A percentile compares a stretch with the other conserved stretches of the same genome.
phyloP scores from a whole-genome alignment of 1,140 invertebrate species.

The Drosophila micromelanica region DNA sequence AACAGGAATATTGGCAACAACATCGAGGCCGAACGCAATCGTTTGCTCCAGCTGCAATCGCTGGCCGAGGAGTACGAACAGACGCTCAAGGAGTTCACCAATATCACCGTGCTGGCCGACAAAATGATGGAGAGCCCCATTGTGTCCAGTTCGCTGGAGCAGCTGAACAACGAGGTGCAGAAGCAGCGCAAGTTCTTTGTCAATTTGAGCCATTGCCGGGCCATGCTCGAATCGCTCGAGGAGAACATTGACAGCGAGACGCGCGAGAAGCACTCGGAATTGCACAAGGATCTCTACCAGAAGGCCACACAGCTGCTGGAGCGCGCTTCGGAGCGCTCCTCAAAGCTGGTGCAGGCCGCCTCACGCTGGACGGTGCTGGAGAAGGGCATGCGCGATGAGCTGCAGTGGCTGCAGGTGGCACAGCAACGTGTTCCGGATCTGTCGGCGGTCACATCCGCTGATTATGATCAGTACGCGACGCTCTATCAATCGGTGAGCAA shows the following conservation, averaged over 20 bases:
- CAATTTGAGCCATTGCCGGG: constrained; percentile 92
- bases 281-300: constrained; percentile 91
- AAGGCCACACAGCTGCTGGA: constrained; percentile 90
- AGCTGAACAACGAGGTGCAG: constrained; percentile 93
- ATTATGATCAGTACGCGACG: constrained; percentile 93
- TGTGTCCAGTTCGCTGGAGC: constrained; percentile 89
- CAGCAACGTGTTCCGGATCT: constrained; percentile 92
- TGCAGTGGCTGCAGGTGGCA: constrained; percentile 91
- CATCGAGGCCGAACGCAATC: constrained; percentile 89
- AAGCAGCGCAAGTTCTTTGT: constrained; percentile 95
- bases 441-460: constrained; percentile 90
- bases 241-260: constrained; percentile 92
- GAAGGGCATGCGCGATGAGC: constrained; percentile 92
- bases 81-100: constrained; percentile 92
- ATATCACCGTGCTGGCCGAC: constrained; percentile 93
- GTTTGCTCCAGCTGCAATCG: constrained; percentile 89
- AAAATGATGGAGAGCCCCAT: constrained; percentile 90
- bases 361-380: constrained; percentile 92
- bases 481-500: constrained; percentile 91
- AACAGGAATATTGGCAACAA: constrained; percentile 88
- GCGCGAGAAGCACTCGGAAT: constrained; percentile 88
- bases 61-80: constrained; percentile 94
- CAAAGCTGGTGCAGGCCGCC: constrained; percentile 92
- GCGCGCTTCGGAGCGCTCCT: constrained; percentile 90
- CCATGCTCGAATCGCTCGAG: constrained; percentile 93